phyloP scores from a whole-genome alignment of 2,797 vertebrate species.

The Eulemur albifrons region DNA sequence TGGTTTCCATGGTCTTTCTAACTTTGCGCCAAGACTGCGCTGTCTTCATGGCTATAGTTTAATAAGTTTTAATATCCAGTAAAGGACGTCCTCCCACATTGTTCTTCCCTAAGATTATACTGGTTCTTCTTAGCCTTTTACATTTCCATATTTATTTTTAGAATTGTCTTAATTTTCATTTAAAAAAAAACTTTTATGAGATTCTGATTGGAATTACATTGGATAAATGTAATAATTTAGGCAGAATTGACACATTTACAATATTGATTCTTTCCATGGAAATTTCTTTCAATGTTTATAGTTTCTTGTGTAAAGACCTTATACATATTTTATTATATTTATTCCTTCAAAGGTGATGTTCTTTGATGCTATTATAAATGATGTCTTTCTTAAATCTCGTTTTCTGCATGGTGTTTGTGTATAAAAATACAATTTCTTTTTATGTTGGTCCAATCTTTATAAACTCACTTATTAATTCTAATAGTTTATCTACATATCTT shows the following conservation, averaged over 20 bases:
- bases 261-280: neutral
- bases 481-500: neutral
- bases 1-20: neutral
- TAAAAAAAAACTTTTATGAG: neutral
- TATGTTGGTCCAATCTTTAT: neutral
- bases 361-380: neutral
- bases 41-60: neutral
- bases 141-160: neutral
- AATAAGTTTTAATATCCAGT: neutral
- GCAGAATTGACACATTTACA: neutral
- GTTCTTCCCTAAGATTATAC: neutral
- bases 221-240: neutral
- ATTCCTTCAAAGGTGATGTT: neutral
- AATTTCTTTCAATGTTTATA: neutral
- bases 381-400: neutral
- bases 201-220: neutral
- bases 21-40: neutral
- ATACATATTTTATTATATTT: neutral
- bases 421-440: neutral
- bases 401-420: neutral
- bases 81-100: neutral
- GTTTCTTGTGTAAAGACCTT: neutral
- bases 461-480: neutral
- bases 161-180: constrained; percentile 29
- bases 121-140: neutral